Evolutionary conservation across 2,888 invertebrate species (phyloP).

Genomic region (Campaea margaritaria): DNA sequence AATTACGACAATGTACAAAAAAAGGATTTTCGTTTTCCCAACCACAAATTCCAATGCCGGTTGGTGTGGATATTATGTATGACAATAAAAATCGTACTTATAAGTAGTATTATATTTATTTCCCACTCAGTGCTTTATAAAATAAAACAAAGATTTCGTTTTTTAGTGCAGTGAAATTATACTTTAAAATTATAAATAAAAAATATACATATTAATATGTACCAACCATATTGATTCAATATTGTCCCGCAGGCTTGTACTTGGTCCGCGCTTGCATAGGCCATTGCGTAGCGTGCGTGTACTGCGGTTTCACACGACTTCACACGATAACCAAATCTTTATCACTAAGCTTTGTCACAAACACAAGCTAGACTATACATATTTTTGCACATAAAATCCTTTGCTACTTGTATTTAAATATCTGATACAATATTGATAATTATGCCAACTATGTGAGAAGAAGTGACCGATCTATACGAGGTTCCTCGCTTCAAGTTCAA

Average conservation of each 20-base stretch:
- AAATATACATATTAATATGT: background rate
- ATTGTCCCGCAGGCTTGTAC: conserved; percentile 55
- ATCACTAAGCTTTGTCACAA: conserved; percentile 20
- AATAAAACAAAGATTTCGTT: no score
- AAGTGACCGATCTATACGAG: conserved; percentile 9
- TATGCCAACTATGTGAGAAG: conserved; percentile 21
- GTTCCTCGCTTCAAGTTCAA: conserved; percentile 2
- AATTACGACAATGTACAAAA: no score
- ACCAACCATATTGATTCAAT: conserved; percentile 67
- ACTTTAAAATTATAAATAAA: background rate
- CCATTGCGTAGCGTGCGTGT: conserved; percentile 2
- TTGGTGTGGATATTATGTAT: no score
- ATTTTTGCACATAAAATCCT: background rate
- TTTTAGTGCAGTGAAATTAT: background rate
- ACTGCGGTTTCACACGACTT: conserved; percentile 8
- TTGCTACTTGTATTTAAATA: conserved; percentile 1
- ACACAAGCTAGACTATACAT: conserved; percentile 1
- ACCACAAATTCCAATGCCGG: no score
- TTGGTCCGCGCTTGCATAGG: conserved; percentile 36
- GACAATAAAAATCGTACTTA: no score
- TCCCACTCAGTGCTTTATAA: no score
- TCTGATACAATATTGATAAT: conserved; percentile 14
- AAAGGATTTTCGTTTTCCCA: no score
- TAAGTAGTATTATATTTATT: no score
- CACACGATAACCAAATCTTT: conserved; percentile 17